phyloP scores from a whole-genome alignment of 2,113 vertebrate genomes.

The Odontesthes bonariensis region DNA sequence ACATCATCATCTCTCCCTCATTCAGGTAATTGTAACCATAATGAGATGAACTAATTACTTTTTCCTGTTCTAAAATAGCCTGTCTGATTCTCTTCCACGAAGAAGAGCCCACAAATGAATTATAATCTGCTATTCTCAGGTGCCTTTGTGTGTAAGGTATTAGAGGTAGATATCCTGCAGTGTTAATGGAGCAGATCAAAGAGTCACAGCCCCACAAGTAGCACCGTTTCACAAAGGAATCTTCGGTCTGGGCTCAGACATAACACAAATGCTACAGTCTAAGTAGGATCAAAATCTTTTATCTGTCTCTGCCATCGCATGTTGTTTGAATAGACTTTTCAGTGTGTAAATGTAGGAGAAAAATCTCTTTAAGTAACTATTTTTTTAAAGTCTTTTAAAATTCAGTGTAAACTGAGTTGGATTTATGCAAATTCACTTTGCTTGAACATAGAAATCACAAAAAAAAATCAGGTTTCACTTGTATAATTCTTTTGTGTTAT shows the following conservation, averaged over 20 bases:
- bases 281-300: neutral
- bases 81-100: constrained; percentile 41
- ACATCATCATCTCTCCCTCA: constrained; percentile 51
- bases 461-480: too few species aligned
- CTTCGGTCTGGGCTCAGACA: constrained; percentile 13
- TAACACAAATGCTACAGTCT: constrained; percentile 26
- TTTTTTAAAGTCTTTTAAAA: too few species aligned
- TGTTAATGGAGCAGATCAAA: constrained; percentile 10
- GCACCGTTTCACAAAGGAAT: constrained; percentile 12
- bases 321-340: neutral
- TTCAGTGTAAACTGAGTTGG: neutral
- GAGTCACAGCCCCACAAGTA: constrained; percentile 5
- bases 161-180: constrained; percentile 15
- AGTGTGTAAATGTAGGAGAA: too few species aligned
- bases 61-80: constrained; percentile 53
- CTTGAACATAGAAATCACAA: too few species aligned
- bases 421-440: neutral
- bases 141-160: constrained; percentile 41
- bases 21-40: constrained; percentile 70
- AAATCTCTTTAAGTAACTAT: too few species aligned
- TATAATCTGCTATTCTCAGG: constrained; percentile 60
- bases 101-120: constrained; percentile 50
- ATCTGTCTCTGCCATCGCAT: too few species aligned
- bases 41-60: constrained; percentile 77
- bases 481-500: too few species aligned